These are phyloP conservation scores for Coilia nasus DNA, from an alignment of 2,797 vertebrate genomes.

Conservation along the genomic window DNA sequence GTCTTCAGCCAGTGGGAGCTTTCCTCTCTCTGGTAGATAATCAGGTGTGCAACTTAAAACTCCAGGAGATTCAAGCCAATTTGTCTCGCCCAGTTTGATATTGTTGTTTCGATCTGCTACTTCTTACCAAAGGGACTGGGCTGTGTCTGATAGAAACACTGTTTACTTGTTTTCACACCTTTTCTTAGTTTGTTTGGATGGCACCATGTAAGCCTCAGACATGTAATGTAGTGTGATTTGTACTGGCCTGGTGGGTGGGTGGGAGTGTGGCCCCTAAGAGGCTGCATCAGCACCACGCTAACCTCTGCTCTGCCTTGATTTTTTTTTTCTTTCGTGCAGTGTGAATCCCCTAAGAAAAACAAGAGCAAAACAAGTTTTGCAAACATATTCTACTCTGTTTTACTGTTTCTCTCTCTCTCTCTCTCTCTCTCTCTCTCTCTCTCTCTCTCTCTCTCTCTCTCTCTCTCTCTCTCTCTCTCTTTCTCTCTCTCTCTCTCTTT, in stretches of 20 bases:
- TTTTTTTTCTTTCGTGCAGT: neutral
- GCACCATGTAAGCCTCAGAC: neutral
- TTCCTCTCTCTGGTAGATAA: conserved; percentile 49
- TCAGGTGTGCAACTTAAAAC: conserved; percentile 64
- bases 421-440: too few species aligned
- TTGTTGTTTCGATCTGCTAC: conserved; percentile 71
- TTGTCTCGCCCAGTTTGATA: conserved; percentile 72
- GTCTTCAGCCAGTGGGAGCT: conserved; percentile 40
- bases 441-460: neutral
- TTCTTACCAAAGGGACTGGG: conserved; percentile 56
- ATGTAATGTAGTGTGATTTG: neutral
- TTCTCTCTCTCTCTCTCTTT: too few species aligned
- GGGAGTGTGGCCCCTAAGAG: neutral
- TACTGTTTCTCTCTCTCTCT: neutral
- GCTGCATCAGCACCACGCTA: neutral
- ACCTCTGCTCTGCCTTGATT: neutral
- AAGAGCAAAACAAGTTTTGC: neutral
- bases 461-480: neutral
- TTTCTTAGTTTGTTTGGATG: neutral
- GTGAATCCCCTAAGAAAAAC: neutral
- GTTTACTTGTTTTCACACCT: conserved; percentile 20
- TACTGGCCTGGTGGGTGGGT: neutral
- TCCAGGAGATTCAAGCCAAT: conserved; percentile 72
- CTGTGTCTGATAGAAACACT: conserved; percentile 42
- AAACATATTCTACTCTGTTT: neutral